phyloP scores from a whole-genome alignment of 2,888 invertebrate genomes.

The Euclidia mi region DNA sequence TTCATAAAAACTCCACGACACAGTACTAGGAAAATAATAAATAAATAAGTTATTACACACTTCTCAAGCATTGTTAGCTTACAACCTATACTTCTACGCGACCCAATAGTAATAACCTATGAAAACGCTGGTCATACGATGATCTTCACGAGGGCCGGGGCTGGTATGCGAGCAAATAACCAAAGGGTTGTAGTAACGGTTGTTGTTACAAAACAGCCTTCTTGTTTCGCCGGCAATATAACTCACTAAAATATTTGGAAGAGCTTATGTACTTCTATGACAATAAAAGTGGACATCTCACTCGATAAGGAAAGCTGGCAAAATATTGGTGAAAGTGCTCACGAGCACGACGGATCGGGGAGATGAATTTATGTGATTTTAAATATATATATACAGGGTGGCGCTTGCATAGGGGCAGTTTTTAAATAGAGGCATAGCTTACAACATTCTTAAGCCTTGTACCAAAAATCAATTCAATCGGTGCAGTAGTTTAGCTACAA shows the following conservation, averaged over 20 bases:
- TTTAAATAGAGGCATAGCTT: no score
- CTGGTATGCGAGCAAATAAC: slow-evolving; percentile 3
- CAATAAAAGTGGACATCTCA: background rate
- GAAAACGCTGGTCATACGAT: slow-evolving; percentile 5
- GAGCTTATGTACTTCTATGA: background rate
- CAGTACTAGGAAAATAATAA: no score
- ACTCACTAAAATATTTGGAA: slow-evolving; percentile 3
- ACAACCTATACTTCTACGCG: background rate
- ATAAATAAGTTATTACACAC: no score
- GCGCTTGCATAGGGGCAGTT: no score
- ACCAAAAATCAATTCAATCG: no score
- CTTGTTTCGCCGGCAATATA: slow-evolving; percentile 2
- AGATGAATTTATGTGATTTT: no score
- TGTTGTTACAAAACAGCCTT: slow-evolving; percentile 3
- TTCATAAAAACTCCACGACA: no score
- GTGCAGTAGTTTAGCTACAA: no score
- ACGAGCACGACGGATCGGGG: no score
- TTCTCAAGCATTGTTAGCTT: no score
- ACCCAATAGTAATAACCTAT: background rate
- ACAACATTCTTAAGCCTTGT: no score
- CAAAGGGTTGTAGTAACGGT: background rate
- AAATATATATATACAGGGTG: no score
- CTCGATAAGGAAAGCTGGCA: background rate
- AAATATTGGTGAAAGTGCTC: background rate
- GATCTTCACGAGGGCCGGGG: background rate